Conservation (phyloP, 2,113 vertebrate species). For the Forbesichthys agassizii region DNA sequence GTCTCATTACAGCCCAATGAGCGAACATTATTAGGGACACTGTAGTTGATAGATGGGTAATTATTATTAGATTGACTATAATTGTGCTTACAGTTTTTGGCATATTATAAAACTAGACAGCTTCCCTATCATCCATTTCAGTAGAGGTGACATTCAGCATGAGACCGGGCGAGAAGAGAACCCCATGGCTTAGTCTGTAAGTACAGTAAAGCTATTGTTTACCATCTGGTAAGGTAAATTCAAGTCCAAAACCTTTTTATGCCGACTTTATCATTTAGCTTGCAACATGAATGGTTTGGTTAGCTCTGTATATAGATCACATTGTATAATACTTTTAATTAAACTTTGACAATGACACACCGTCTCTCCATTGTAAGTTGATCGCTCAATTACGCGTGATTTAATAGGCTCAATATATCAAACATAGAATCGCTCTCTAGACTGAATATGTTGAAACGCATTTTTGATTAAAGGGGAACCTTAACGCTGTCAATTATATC, state of each 20-base stretch:
- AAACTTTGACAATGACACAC: background rate
- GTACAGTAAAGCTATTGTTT: slow-evolving; percentile 56
- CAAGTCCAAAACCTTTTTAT: slow-evolving; percentile 48
- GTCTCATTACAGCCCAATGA: background rate
- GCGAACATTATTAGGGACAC: background rate
- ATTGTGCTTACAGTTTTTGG: slow-evolving; percentile 13
- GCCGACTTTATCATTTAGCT: slow-evolving; percentile 36
- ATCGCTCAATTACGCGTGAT: background rate
- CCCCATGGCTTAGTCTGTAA: slow-evolving; percentile 63
- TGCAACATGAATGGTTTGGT: background rate
- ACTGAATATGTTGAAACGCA: slow-evolving; percentile 2
- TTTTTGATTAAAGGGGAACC: slow-evolving; percentile 12
- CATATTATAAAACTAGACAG: slow-evolving; percentile 10
- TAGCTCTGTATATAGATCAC: too few species aligned
- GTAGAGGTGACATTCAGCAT: slow-evolving; percentile 76
- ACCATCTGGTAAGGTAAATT: slow-evolving; percentile 64
- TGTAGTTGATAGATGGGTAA: background rate
- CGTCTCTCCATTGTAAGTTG: background rate
- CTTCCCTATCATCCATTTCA: slow-evolving; percentile 47
- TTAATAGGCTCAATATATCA: background rate
- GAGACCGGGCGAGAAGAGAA: slow-evolving; percentile 56
- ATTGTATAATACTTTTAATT: background rate
- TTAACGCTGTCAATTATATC: background rate
- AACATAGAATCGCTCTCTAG: background rate
- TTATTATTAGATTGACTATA: background rate